Evolutionary conservation across 2,113 vertebrate genomes (phyloP).

Genomic region (Labeo catla): DNA sequence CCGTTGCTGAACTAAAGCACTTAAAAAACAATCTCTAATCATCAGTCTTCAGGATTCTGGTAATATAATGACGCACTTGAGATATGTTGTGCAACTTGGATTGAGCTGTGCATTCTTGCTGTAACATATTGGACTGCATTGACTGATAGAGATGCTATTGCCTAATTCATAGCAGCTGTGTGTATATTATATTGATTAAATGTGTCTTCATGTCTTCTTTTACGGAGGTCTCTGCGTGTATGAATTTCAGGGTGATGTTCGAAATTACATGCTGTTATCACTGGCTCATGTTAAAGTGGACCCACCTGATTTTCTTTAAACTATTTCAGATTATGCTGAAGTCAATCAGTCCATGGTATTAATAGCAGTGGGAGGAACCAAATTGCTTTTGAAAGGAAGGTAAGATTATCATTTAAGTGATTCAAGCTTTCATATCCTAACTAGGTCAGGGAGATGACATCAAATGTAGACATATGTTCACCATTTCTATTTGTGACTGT

Average conservation of each 20-base stretch:
- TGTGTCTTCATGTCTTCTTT: background rate
- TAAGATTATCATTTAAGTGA: slow-evolving; percentile 19
- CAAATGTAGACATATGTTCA: slow-evolving; percentile 25
- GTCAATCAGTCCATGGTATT: slow-evolving; percentile 14
- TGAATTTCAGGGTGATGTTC: background rate
- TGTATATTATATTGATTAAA: slow-evolving; percentile 4
- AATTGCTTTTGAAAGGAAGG: slow-evolving; percentile 1
- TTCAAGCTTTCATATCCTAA: background rate
- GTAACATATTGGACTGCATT: background rate
- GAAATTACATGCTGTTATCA: background rate
- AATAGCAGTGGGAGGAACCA: slow-evolving; percentile 1
- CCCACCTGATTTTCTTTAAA: background rate
- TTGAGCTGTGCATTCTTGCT: slow-evolving; percentile 3
- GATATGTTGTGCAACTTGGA: slow-evolving; percentile 10
- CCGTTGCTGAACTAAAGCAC: background rate
- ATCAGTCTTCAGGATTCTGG: slow-evolving; percentile 7
- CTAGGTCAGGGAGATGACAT: slow-evolving; percentile 39
- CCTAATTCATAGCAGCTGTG: background rate
- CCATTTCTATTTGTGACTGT: background rate
- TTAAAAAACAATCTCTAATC: slow-evolving; percentile 16
- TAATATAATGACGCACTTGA: background rate
- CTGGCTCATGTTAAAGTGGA: background rate
- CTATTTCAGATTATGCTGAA: background rate
- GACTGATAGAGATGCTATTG: background rate
- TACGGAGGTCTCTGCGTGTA: background rate